These are phyloP conservation scores for Macrobrachium nipponense DNA, from an alignment of 1,140 invertebrate genomes.

Conservation along the genomic window DNA sequence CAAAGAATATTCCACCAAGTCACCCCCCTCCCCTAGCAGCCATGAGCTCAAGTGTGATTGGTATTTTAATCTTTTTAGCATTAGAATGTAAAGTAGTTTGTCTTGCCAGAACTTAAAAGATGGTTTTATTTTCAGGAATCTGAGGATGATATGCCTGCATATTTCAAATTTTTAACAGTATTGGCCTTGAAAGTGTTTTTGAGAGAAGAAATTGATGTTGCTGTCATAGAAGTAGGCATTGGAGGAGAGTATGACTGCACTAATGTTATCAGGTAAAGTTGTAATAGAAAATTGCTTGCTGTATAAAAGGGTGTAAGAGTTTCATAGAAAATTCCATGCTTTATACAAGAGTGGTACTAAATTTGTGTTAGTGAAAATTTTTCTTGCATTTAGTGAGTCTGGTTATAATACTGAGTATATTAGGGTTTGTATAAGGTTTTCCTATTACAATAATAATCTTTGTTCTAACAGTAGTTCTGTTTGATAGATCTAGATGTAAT, in stretches of 20 bases:
- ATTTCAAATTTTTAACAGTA: constrained; percentile 94
- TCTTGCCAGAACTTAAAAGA: constrained; percentile 21
- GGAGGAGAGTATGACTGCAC: constrained; percentile 95
- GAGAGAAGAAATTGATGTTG: constrained; percentile 89
- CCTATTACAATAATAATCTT: too few species aligned
- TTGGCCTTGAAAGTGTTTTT: constrained; percentile 92
- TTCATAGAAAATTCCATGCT: constrained; percentile 2
- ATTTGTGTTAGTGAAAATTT: neutral
- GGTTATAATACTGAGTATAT: too few species aligned
- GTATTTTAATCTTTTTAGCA: too few species aligned
- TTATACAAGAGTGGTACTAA: neutral
- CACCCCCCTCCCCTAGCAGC: too few species aligned
- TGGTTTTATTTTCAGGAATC: constrained; percentile 69
- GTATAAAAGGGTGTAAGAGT: too few species aligned
- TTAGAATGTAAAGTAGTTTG: too few species aligned
- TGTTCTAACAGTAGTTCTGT: too few species aligned
- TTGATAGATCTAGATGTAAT: too few species aligned
- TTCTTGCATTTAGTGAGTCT: too few species aligned
- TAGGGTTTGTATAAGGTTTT: too few species aligned
- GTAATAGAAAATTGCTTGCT: neutral
- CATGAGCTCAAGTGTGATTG: too few species aligned
- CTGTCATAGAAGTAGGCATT: constrained; percentile 96
- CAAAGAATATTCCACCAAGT: too few species aligned
- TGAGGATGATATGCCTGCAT: constrained; percentile 86
- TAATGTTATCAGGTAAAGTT: constrained; percentile 83